phyloP scores from a whole-genome alignment of 2,888 invertebrate species.

The Spilarctia lutea region DNA sequence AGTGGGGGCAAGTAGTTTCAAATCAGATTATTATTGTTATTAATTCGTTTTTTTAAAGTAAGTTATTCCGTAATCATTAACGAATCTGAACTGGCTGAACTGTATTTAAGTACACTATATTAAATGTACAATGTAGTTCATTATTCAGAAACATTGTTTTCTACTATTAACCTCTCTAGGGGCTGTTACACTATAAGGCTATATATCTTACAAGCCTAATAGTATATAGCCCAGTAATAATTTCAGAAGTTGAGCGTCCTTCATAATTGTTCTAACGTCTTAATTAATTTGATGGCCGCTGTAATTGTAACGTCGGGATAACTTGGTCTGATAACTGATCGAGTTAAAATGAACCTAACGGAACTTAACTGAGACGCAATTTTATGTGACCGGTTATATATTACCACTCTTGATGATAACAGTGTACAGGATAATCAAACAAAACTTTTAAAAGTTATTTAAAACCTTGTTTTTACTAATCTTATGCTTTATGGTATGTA shows the following conservation, averaged over 20 bases:
- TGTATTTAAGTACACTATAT: not conserved
- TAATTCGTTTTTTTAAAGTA: not conserved
- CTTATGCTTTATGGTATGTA: too few species aligned
- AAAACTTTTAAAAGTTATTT: not conserved
- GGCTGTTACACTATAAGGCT: not conserved
- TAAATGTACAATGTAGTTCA: not conserved
- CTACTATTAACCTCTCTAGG: not conserved
- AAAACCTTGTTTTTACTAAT: not conserved
- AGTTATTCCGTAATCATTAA: not conserved
- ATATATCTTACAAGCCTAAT: not conserved
- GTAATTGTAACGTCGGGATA: slow-evolving; percentile 3
- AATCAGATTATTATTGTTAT: too few species aligned
- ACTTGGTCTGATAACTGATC: not conserved
- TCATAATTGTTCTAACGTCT: slow-evolving; percentile 25
- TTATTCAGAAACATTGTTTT: not conserved
- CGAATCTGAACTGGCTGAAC: not conserved
- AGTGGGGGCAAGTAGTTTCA: too few species aligned
- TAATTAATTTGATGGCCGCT: slow-evolving; percentile 43
- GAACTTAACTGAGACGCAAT: not conserved
- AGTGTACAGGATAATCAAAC: not conserved
- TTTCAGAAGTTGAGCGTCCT: slow-evolving; percentile 10
- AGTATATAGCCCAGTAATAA: not conserved
- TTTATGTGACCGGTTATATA: not conserved
- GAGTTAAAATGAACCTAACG: not conserved
- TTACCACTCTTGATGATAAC: not conserved